These are phyloP conservation scores for Mamestra configurata DNA, from an alignment of 1,140 invertebrate genomes.

Conservation along the genomic window DNA sequence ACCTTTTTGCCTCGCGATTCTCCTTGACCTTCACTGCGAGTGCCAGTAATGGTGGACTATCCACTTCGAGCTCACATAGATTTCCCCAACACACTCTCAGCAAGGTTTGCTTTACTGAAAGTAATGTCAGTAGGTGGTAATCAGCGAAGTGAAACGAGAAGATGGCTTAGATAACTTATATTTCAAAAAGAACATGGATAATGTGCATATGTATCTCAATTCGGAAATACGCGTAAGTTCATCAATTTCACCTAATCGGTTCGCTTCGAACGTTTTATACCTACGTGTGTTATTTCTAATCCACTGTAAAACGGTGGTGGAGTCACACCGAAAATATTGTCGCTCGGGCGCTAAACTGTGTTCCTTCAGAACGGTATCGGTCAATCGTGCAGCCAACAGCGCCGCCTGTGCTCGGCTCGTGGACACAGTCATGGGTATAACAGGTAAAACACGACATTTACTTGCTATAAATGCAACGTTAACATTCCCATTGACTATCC, in stretches of 20 bases:
- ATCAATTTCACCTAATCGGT: constrained; percentile 68
- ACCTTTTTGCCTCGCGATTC: too few relatives aligned
- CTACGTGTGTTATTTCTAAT: constrained; percentile 62
- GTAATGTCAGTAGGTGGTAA: too few relatives aligned
- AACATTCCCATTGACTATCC: not conserved
- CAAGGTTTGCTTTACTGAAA: too few relatives aligned
- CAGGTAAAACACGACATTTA: constrained; percentile 69
- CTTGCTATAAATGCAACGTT: constrained; percentile 51
- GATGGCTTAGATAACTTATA: too few relatives aligned
- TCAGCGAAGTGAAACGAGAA: too few relatives aligned
- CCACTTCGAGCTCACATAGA: too few relatives aligned
- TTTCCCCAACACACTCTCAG: too few relatives aligned
- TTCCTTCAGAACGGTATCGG: constrained; percentile 50
- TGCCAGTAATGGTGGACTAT: too few relatives aligned
- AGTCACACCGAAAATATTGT: constrained; percentile 65
- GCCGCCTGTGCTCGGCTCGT: constrained; percentile 72
- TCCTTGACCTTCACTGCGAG: too few relatives aligned
- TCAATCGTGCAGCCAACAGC: constrained; percentile 62
- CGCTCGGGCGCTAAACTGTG: not conserved
- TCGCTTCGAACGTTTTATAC: constrained; percentile 62
- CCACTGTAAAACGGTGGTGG: constrained; percentile 68
- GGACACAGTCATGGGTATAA: constrained; percentile 66
- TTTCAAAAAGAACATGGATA: too few relatives aligned
- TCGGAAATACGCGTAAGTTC: constrained; percentile 58
- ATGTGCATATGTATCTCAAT: constrained; percentile 70